Evolutionary conservation across 1,140 invertebrate species (phyloP).

Genomic region (Halictus rubicundus): DNA sequence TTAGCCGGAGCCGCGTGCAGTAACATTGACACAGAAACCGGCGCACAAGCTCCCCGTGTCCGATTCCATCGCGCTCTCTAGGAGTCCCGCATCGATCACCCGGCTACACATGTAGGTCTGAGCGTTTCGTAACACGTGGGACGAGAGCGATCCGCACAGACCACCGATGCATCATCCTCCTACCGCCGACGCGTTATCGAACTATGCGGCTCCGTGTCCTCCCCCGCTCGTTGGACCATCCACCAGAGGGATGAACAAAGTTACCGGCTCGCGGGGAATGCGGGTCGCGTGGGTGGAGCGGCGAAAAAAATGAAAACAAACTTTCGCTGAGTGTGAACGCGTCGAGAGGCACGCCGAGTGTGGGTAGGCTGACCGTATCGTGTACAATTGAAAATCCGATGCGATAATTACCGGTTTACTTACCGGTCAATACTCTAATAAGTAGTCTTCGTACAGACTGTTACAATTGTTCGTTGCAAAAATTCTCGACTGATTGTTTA

Average conservation of each 20-base stretch:
- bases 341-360: background rate
- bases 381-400: too few species aligned
- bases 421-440: too few species aligned
- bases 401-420: too few species aligned
- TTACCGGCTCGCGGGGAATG: background rate
- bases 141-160: background rate
- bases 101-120: background rate
- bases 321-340: conserved; percentile 70
- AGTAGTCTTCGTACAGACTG: too few species aligned
- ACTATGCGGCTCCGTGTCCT: too few species aligned
- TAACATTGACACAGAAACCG: background rate
- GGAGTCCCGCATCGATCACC: background rate
- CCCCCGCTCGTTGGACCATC: too few species aligned
- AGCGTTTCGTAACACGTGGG: conserved; percentile 29
- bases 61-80: background rate
- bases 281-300: background rate
- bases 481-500: too few species aligned
- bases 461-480: too few species aligned
- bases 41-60: background rate
- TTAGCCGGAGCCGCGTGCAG: background rate
- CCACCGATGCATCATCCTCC: background rate
- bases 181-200: background rate
- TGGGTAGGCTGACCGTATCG: too few species aligned
- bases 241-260: too few species aligned
- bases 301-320: conserved; percentile 68